These are phyloP conservation scores for Marmota flaviventris DNA, from an alignment of 2,113 vertebrate genomes.

Conservation along the genomic window DNA sequence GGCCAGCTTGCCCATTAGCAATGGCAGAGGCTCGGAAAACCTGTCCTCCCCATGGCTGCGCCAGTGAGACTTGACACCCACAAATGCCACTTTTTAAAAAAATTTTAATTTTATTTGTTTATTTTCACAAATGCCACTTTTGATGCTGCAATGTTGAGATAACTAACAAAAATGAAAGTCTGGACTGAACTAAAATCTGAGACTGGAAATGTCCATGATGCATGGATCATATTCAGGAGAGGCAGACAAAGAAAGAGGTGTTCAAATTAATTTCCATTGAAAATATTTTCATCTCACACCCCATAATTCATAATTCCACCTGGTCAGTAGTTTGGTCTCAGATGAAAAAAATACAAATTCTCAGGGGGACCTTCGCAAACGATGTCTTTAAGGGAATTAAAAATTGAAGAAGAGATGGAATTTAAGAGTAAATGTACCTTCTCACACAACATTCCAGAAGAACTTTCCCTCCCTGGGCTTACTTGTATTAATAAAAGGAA, in stretches of 20 bases:
- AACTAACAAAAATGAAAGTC: neutral
- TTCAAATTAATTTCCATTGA: neutral
- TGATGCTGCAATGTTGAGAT: neutral
- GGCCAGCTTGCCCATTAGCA: neutral
- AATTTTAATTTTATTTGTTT: too few relatives aligned
- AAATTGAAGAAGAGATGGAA: neutral
- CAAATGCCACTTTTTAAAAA: neutral
- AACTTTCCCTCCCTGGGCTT: neutral
- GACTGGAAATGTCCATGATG: neutral
- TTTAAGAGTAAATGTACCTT: neutral
- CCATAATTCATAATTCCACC: neutral
- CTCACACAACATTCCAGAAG: neutral
- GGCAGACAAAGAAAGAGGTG: neutral
- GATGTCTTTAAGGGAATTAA: neutral
- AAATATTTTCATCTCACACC: neutral
- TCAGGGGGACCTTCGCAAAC: neutral
- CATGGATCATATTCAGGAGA: neutral
- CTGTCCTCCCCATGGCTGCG: neutral
- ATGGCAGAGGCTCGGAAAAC: rapidly evolving
- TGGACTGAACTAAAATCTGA: neutral
- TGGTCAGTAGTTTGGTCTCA: neutral
- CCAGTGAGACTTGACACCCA: neutral
- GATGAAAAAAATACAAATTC: neutral
- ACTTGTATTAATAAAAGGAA: neutral
- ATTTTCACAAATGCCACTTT: neutral